These are phyloP conservation scores for Dinoponera quadriceps DNA, from an alignment of 1,140 invertebrate genomes.

Conservation along the genomic window DNA sequence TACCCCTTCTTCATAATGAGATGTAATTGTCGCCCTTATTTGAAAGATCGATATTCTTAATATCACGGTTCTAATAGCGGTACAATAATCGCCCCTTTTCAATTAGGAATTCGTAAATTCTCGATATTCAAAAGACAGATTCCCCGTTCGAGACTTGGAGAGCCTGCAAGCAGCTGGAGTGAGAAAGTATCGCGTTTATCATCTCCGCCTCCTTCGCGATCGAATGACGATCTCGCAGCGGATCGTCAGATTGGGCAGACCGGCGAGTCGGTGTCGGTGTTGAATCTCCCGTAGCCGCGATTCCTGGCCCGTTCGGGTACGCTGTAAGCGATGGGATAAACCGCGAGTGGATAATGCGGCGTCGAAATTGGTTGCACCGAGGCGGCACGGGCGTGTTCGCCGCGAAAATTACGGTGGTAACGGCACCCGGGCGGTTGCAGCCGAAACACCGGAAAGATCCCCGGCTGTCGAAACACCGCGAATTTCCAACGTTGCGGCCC, in stretches of 20 bases:
- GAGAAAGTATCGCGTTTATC: background rate
- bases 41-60: too few relatives aligned
- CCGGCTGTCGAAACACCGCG: constrained; percentile 49
- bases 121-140: background rate
- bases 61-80: too few relatives aligned
- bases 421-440: constrained; percentile 20
- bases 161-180: too few relatives aligned
- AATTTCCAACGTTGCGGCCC: constrained; percentile 30
- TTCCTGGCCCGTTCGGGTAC: constrained; percentile 15
- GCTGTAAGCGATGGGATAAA: constrained; percentile 39
- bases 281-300: constrained; percentile 10
- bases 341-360: constrained; percentile 39
- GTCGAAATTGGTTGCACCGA: constrained; percentile 54
- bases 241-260: constrained; percentile 2
- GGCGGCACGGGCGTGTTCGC: background rate
- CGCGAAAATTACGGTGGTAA: constrained; percentile 53
- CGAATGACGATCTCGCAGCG: background rate
- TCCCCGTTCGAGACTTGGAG: background rate
- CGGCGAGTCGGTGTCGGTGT: too few relatives aligned
- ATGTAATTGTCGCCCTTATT: too few relatives aligned
- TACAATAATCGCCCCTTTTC: too few relatives aligned
- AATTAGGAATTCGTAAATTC: too few relatives aligned
- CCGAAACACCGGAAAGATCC: constrained; percentile 55
- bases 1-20: too few relatives aligned
- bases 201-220: background rate